Evolutionary conservation across 2,113 vertebrate genomes (phyloP), one percentile per base, ranked within the genome.

Genomic region (Tragelaphus strepsiceros): DNA sequence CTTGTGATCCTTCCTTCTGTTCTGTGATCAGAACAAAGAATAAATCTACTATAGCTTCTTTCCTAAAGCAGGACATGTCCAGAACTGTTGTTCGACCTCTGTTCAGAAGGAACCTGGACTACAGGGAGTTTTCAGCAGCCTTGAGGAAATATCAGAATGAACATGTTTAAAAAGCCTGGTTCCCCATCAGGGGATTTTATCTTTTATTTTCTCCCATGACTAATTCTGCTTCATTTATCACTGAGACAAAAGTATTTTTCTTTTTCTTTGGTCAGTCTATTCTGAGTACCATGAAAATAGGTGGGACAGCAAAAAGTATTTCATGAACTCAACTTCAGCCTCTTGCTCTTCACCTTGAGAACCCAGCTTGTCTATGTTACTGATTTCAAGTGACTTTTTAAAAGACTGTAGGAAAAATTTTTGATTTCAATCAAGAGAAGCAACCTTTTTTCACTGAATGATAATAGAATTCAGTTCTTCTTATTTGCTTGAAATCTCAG

Each of bases 381-480:
- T 26, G n/a, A 58, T 87, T 98, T 97, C 89, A 95, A 90, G 92
- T 92, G 97, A 89, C 74, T 93, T 90, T 7, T 15, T 97, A 98
- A 97, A 74, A 82, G 96, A 81, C n/a, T 54, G 1, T 64, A 91
- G 39, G 19, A 77, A 56, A 95, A 96, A 86, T 96, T 97, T 49
- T 88, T 95, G 61, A 94, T 95, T 96, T 82, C 9, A 94, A 95
- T 96, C n/a, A 98, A 95, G 96, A 74, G 49, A 91, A 97, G 7
- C 74, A 97, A 35, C 1, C 46, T 67, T 74, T 74, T 98, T 97
- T 88, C 96, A 94, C 26, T 71, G 84, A 86, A 80, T 96, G 28
- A 8, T 14, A 97, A 87, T 56, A 17, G 71, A 97, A 96, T 94
- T 91, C 88, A 95, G 84, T 91, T 28, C 86, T 97, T 54, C 85